Evolutionary conservation across 2,888 invertebrate genomes (phyloP), one percentile per base, ranked within the genome.

Genomic region (Craniophora ligustri): DNA sequence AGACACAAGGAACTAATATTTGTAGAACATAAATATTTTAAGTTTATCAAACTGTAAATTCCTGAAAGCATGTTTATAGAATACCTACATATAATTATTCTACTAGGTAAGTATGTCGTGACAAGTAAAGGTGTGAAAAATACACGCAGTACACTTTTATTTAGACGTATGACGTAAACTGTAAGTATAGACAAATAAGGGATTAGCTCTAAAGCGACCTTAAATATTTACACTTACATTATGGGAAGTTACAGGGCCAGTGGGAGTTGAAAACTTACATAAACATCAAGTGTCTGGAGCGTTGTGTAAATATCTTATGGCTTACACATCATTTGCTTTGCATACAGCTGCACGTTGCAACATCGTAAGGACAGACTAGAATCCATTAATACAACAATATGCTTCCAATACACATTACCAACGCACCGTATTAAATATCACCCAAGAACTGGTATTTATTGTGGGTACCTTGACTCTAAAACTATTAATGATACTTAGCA

Each of bases 401-500:
- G 30, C 31, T 49, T 36, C 28, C 28, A 38, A 65, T 44, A 39
- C 19, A 69, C 45, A 23, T 26, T 47, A 23, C 30, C 45, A 45
- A 54, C 13, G 56, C 23, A 39, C 23, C 10, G 15, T 45, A 30
- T 46, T 47, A 51, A 62, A 41, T 35, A 66, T 66, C 42, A 28
- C 34, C 44, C 7, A 21, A 50, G 46, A 63, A 64, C 44, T 39
- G 51, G 58, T 63, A 64, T 61, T 46, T 55, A 34, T 54, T 56
- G 23, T 11, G 46, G 36, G 58, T 61, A 61, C 61, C 61, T 57
- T 47, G 50, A 45, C 59, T 67, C 40, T 28, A 51, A 28, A 26
- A 67, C 44, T 58, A 63, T 67, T 65, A 75, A 54, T 40, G 45
- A 59, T 63, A 55, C 60, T 53, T 61, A 63, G 38, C 38, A 57